Base-by-base conservation (phyloP, 2,888 invertebrate genomes). In the Kryphioiulus occultus region DNA sequence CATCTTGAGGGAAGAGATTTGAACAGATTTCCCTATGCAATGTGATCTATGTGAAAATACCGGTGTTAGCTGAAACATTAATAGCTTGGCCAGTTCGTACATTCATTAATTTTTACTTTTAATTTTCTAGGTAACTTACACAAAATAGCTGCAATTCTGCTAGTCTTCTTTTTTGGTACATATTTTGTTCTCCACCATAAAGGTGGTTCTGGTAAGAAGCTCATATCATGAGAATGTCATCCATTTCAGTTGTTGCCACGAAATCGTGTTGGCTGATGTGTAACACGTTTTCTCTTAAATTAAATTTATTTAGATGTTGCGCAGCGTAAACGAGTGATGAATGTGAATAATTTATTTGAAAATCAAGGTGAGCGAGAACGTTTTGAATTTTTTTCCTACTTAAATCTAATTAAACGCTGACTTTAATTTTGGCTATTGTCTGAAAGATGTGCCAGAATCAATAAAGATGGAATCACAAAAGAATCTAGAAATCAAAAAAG, bases 301-400 rank as follows among this genome's bases (percentile, higher is more conserved):
- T 1, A 7, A 68, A 1, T 26, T n/a, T n/a, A n/a, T 68, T 68
- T 68, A 68, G 68, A 68, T 68, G 26, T 26, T 26, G 9, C 26
- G 35, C 84, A 35, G 84, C 84, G 42, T 84, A 84, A 84, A 42
- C 84, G 22, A 35, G 84, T 84, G 12, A 84, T 84, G 84, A 84
- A 84, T 22, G 84, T 84, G 1, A n/a, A 84, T 35, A 84, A 84
- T 84, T 42, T 84, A 39, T 84, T 84, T 84, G 84, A 84, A 84
- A 84, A 35, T 10, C 42, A 35, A 35, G 84, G 39, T 39, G 15
- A 68, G 22, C 1, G 9, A n/a, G 26, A 22, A 35, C 3, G 9
- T 84, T 35, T 39, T n/a, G 35, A 84, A 7, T 1, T 35, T 35
- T 17, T 35, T 32, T 19, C 39, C 3, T 39, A 39, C 39, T 9